These are phyloP conservation scores for Balaeniceps rex DNA, from an alignment of 2,113 vertebrate species.

Conservation along the genomic window DNA sequence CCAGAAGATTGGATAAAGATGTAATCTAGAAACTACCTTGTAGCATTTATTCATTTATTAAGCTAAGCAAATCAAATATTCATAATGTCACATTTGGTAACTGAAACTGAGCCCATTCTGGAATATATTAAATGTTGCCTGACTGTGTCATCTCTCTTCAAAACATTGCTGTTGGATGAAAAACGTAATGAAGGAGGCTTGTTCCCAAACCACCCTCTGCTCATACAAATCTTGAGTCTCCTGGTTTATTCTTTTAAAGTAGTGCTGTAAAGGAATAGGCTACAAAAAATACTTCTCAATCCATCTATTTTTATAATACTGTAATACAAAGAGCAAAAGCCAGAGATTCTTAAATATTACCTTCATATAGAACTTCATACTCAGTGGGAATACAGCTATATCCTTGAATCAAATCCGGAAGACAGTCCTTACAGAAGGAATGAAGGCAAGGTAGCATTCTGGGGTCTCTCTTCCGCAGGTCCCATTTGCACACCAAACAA, in stretches of 20 bases:
- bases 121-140: neutral
- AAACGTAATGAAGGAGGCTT: neutral
- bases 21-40: neutral
- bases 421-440: slow-evolving; percentile 83
- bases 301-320: neutral
- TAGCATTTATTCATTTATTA: neutral
- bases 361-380: slow-evolving; percentile 31
- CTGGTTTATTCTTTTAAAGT: neutral
- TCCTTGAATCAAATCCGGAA: slow-evolving; percentile 67
- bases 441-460: slow-evolving; percentile 85
- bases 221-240: neutral
- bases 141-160: neutral
- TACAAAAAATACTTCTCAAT: neutral
- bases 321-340: neutral
- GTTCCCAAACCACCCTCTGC: neutral
- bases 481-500: slow-evolving; percentile 81
- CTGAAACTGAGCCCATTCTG: neutral
- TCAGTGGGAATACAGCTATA: slow-evolving; percentile 32
- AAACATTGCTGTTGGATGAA: neutral
- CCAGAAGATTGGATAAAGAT: neutral
- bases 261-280: neutral
- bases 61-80: neutral
- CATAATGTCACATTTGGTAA: neutral
- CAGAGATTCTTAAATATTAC: slow-evolving; percentile 30
- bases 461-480: slow-evolving; percentile 79